Percentiles rank a stretch among this genome's conserved stretches.
These are phyloP conservation scores for Aurelia sp. DNA, from an alignment of 30 jellyfish, hydroid and myxozoan genomes.

Conservation along the genomic window DNA sequence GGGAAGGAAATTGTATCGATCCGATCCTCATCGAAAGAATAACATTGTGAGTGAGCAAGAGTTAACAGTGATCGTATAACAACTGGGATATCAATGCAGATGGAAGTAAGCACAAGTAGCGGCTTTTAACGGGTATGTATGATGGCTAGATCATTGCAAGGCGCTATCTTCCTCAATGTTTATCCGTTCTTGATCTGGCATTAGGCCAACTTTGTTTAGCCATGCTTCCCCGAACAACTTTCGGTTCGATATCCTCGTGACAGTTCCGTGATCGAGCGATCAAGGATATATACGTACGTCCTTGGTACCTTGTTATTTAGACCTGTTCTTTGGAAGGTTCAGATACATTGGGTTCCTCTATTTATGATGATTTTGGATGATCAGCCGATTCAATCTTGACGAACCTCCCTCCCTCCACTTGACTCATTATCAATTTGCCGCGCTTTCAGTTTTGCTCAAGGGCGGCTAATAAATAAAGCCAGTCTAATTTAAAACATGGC, in stretches of 20 bases:
- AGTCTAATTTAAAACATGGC: slow-evolving; percentile 37
- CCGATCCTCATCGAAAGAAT: slow-evolving; percentile 4
- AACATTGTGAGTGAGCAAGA: slow-evolving; percentile 8
- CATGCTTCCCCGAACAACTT: slow-evolving; percentile 61
- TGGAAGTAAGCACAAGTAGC: slow-evolving; percentile 7
- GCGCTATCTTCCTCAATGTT: slow-evolving; percentile 30
- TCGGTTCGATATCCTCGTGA: slow-evolving; percentile 28
- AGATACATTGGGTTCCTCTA: background rate
- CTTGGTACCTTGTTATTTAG: background rate
- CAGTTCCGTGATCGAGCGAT: background rate
- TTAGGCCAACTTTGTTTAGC: slow-evolving; percentile 59
- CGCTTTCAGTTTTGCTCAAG: slow-evolving; percentile 69
- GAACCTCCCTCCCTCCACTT: no score
- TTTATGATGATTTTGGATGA: no score
- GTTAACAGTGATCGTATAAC: background rate
- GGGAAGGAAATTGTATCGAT: slow-evolving; percentile 15
- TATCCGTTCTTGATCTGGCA: slow-evolving; percentile 31
- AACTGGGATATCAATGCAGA: background rate
- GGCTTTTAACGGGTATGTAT: slow-evolving; percentile 25
- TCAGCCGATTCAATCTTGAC: no score
- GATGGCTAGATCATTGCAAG: slow-evolving; percentile 3
- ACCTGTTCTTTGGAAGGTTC: background rate
- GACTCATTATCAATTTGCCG: slow-evolving; percentile 48
- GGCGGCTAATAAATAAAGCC: slow-evolving; percentile 54
- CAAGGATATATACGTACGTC: background rate